Conservation (phyloP, 2,113 vertebrate genomes). For the Laticauda laticaudata region DNA sequence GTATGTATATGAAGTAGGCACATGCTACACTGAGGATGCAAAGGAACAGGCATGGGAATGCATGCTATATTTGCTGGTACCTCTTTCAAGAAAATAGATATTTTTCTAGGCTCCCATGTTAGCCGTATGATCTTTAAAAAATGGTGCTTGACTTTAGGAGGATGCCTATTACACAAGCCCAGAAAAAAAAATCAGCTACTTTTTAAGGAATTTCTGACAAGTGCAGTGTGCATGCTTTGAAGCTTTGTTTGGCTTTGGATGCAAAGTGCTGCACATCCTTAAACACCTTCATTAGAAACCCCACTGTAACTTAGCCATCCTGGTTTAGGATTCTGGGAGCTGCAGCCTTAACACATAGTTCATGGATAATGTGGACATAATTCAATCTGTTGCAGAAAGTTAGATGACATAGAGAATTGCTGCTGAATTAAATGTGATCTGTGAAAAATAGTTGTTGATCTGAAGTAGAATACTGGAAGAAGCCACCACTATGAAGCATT, state of each 20-base stretch:
- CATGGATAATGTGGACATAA: not conserved
- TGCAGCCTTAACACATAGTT: not conserved
- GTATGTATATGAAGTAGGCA: not conserved
- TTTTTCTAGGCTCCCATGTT: not conserved
- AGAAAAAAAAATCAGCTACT: not conserved
- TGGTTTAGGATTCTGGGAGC: not conserved
- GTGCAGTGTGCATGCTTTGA: not conserved
- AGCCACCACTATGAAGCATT: not conserved
- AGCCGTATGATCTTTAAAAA: not conserved
- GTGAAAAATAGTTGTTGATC: not conserved
- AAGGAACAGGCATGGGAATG: not conserved
- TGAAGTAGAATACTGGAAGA: not conserved
- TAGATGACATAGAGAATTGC: not conserved
- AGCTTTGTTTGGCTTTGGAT: not conserved
- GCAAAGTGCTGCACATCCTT: not conserved
- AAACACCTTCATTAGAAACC: not conserved
- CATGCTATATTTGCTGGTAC: not conserved
- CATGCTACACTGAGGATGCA: not conserved
- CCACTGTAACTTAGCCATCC: not conserved
- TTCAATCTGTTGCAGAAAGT: not conserved
- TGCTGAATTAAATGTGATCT: not conserved
- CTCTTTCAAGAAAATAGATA: not conserved
- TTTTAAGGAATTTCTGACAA: not conserved
- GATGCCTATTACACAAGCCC: not conserved
- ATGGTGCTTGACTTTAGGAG: not conserved